phyloP scores from a whole-genome alignment of 1,140 invertebrate genomes.

The Drosophila ficusphila region DNA sequence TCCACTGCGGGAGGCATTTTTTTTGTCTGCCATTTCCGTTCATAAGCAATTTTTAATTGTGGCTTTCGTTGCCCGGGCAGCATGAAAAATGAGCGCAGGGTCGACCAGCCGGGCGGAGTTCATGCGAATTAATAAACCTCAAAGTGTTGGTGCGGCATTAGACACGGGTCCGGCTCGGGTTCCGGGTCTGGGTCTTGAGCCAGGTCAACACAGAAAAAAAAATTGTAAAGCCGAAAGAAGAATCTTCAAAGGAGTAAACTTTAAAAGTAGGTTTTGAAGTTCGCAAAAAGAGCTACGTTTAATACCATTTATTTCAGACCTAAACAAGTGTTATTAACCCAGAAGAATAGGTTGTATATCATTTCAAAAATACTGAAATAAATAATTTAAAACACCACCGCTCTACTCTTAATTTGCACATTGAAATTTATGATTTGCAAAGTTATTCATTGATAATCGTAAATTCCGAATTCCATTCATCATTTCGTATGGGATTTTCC shows the following conservation, averaged over 20 bases:
- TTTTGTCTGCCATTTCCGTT: conserved; percentile 68
- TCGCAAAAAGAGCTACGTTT: not conserved
- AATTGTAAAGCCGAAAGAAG: too few relatives aligned
- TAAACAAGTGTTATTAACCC: too few relatives aligned
- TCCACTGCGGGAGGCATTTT: not conserved
- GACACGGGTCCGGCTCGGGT: conserved; percentile 13
- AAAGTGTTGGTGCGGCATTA: conserved; percentile 46
- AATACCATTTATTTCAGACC: too few relatives aligned
- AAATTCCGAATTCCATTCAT: not conserved
- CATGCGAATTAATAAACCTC: conserved; percentile 80
- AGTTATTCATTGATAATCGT: not conserved
- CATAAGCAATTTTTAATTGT: conserved; percentile 82
- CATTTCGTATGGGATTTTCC: not conserved
- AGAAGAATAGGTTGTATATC: too few relatives aligned
- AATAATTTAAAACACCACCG: not conserved
- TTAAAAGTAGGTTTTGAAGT: too few relatives aligned
- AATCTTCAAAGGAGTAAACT: too few relatives aligned
- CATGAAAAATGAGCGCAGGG: conserved; percentile 73
- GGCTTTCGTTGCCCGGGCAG: conserved; percentile 59
- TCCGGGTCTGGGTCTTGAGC: not conserved
- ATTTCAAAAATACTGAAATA: not conserved
- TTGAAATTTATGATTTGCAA: not conserved
- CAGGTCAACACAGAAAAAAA: not conserved
- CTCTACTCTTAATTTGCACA: too few relatives aligned
- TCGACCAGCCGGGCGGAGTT: conserved; percentile 52